phyloP scores from a whole-genome alignment of 2,888 invertebrate species.

The Heliconius hortense region DNA sequence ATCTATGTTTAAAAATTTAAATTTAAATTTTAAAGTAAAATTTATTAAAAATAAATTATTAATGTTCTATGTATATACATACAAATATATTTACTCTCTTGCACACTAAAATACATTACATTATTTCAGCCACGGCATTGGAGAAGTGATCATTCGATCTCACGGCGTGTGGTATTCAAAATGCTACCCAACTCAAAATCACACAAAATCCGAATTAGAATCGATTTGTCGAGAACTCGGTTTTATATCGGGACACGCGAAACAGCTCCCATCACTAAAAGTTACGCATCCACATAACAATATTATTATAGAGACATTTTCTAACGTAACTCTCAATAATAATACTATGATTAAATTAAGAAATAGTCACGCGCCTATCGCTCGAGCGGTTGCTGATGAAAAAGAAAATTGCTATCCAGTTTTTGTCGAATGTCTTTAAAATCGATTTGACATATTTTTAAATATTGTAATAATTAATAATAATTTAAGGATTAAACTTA shows the following conservation, averaged over 20 bases:
- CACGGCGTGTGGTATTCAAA: slow-evolving; percentile 88
- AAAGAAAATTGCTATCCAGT: slow-evolving; percentile 68
- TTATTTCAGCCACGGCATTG: slow-evolving; percentile 78
- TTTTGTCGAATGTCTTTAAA: slow-evolving; percentile 73
- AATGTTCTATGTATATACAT: background rate
- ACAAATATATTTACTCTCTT: background rate
- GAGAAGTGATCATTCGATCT: slow-evolving; percentile 84
- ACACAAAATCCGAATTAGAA: slow-evolving; percentile 79
- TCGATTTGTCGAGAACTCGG: slow-evolving; percentile 84
- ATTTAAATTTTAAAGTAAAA: no score
- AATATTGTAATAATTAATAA: slow-evolving; percentile 28
- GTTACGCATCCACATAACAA: slow-evolving; percentile 56
- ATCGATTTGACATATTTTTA: slow-evolving; percentile 26
- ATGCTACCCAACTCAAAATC: slow-evolving; percentile 82
- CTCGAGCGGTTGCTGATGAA: slow-evolving; percentile 56
- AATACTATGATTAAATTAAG: slow-evolving; percentile 66
- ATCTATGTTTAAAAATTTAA: no score
- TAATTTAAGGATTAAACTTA: background rate
- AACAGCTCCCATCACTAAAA: slow-evolving; percentile 58
- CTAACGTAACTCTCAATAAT: slow-evolving; percentile 66
- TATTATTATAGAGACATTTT: slow-evolving; percentile 62
- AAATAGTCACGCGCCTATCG: slow-evolving; percentile 64
- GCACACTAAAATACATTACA: background rate
- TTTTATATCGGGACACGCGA: slow-evolving; percentile 80
- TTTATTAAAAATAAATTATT: no score